phyloP scores from a whole-genome alignment of 2,797 vertebrate species.

The Gouania willdenowi region DNA sequence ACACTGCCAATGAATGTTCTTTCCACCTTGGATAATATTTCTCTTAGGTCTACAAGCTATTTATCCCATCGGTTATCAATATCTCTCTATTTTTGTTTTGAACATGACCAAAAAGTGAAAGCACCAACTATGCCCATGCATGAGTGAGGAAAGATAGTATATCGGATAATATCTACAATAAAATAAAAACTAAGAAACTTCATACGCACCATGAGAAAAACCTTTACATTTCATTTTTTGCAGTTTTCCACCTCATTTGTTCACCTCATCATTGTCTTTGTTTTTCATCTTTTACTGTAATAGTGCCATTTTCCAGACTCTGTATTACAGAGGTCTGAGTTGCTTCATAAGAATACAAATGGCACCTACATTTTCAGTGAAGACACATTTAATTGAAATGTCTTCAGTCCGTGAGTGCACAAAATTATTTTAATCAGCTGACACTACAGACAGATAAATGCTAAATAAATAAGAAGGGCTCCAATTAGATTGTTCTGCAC shows the following conservation, averaged over 20 bases:
- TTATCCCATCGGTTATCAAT: too few relatives aligned
- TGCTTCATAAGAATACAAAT: conserved; percentile 23
- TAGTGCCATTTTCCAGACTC: conserved; percentile 33
- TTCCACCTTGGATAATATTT: too few relatives aligned
- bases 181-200: too few relatives aligned
- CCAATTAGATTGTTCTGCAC: conserved; percentile 43
- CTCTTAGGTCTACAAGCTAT: too few relatives aligned
- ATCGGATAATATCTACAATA: too few relatives aligned
- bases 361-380: conserved; percentile 20
- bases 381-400: conserved; percentile 52
- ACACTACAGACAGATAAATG: conserved; percentile 2
- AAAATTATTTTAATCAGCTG: conserved; percentile 20
- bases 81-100: too few relatives aligned
- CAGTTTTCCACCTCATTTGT: conserved; percentile 5
- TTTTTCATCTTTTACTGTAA: conserved; percentile 34
- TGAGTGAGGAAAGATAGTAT: too few relatives aligned
- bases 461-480: conserved; percentile 18
- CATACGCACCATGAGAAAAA: not conserved
- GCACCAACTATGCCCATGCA: too few relatives aligned
- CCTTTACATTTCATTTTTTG: conserved; percentile 21
- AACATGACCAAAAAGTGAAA: too few relatives aligned
- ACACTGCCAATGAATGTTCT: too few relatives aligned
- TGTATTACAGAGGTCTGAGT: not conserved
- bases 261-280: conserved; percentile 10
- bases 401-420: conserved; percentile 6